Base-by-base conservation (phyloP, 2,113 vertebrate genomes). In the Eidolon helvum region DNA sequence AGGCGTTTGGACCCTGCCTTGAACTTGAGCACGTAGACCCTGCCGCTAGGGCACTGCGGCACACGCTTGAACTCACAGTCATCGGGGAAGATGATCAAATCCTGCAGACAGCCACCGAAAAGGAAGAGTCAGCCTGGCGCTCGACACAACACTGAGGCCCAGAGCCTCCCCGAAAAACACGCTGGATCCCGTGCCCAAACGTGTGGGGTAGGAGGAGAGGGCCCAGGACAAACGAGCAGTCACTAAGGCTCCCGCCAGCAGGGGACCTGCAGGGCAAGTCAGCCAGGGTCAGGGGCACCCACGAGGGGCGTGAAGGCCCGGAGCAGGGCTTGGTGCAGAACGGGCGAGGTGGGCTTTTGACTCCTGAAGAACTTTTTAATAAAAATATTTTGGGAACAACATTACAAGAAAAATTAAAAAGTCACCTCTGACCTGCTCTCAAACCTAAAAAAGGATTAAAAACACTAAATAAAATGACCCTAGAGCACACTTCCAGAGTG, bases 11-110 rank as follows among this genome's bases (percentile, higher is more conserved):
- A 99, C 24, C 99, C 99, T 0, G 99, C 99, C 98, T 99, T 99
- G 95, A 99, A 99, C 97, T 99, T 99, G 97, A 99, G 98, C 98
- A 99, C 99, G 48, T 99, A 99, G 91, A 99, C 99, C 2, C 99
- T 99, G 74, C 99, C 99, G 0, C 99, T 99, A 40, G 99, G 99
- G 97, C 99, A 99, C 98, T 99, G 99, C 16, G 98, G 99, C 83
- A 99, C 99, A 26, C 99, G 98, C 98, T 99, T 99, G 98, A 99
- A 99, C 97, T 99, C 99, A 79, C 99, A 99, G 98, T 99, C 99
- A 0, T 99, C 99, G 0, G 99, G 99, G 89, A 99, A 99, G 97
- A 99, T 99, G 79, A 99, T 99, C 98, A 99, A 93, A 78, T 99
- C 99, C 99, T 99, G 50, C 24, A 2, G n/a, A 0, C 4, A 8